A percentile compares a stretch with the other conserved stretches of the same genome.
phyloP scores from a whole-genome alignment of 1,140 invertebrate genomes.

The Macrobrachium nipponense region DNA sequence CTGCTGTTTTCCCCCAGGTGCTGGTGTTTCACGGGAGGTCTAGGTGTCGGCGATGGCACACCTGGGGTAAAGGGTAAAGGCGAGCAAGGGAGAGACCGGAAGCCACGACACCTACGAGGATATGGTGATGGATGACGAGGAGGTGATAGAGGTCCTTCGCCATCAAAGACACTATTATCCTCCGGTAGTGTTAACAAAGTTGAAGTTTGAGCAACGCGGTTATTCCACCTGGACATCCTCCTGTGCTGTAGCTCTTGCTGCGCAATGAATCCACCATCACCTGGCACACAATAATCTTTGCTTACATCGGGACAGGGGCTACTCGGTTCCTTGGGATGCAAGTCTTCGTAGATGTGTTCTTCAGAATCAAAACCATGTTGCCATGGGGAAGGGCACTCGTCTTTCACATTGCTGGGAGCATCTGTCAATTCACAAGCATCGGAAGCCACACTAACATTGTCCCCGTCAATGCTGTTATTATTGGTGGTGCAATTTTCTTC shows the following conservation, averaged over 20 bases:
- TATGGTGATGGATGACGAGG: conserved; percentile 45
- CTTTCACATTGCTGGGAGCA: too few relatives aligned
- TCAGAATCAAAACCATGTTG: not conserved
- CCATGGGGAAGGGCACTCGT: too few relatives aligned
- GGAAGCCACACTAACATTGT: too few relatives aligned
- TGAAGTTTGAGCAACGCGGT: not conserved
- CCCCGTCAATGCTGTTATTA: too few relatives aligned
- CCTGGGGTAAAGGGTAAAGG: not conserved
- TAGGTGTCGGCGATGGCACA: not conserved
- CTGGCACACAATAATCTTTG: not conserved
- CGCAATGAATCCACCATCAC: not conserved
- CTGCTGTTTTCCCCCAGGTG: too few relatives aligned
- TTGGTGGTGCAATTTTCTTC: too few relatives aligned
- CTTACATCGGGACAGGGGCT: not conserved
- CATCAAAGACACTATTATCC: conserved; percentile 9
- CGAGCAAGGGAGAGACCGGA: conserved; percentile 39
- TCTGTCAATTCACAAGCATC: too few relatives aligned
- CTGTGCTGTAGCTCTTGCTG: conserved; percentile 13
- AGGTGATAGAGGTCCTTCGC: not conserved
- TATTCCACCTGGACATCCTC: conserved; percentile 1
- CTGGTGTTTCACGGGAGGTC: too few relatives aligned
- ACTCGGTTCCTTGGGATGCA: not conserved
- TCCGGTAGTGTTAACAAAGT: conserved; percentile 47
- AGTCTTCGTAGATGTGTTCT: conserved; percentile 17
- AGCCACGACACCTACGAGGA: conserved; percentile 37